Conservation (phyloP, 2,113 vertebrate species). For the Percina caprodes region DNA sequence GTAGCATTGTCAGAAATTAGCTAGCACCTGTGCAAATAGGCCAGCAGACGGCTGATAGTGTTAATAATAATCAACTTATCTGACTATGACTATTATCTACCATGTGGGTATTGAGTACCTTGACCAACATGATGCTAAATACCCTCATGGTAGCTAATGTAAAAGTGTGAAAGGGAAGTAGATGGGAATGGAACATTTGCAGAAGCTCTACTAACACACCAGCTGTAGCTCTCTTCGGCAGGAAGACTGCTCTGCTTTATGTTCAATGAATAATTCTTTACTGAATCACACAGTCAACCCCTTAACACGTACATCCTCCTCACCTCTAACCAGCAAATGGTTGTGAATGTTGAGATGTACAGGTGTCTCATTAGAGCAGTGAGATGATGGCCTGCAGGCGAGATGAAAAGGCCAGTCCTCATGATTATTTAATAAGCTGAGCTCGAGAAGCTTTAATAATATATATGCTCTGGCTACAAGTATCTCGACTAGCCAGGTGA, state of each 20-base stretch:
- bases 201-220: not conserved
- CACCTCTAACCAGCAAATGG: not conserved
- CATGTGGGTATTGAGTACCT: rapidly evolving
- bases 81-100: not conserved
- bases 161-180: not conserved
- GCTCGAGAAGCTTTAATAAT: slow-evolving; percentile 78
- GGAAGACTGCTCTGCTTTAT: not conserved
- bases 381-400: slow-evolving; percentile 14
- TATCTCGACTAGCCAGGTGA: slow-evolving; percentile 57
- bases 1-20: slow-evolving; percentile 19
- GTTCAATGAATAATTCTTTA: not conserved
- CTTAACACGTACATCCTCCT: not conserved
- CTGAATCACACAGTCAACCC: slow-evolving; percentile 1
- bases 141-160: too few species aligned
- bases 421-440: slow-evolving; percentile 73
- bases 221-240: not conserved
- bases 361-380: slow-evolving; percentile 10
- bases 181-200: not conserved
- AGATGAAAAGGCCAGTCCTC: slow-evolving; percentile 54
- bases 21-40: slow-evolving; percentile 36
- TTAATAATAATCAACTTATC: not conserved
- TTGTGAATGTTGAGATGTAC: not conserved
- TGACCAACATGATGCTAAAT: too few species aligned
- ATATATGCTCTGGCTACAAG: slow-evolving; percentile 59
- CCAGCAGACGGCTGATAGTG: slow-evolving; percentile 22